Base-by-base conservation (phyloP, 2,888 invertebrate genomes). In the Sarcophaga subvicina region DNA sequence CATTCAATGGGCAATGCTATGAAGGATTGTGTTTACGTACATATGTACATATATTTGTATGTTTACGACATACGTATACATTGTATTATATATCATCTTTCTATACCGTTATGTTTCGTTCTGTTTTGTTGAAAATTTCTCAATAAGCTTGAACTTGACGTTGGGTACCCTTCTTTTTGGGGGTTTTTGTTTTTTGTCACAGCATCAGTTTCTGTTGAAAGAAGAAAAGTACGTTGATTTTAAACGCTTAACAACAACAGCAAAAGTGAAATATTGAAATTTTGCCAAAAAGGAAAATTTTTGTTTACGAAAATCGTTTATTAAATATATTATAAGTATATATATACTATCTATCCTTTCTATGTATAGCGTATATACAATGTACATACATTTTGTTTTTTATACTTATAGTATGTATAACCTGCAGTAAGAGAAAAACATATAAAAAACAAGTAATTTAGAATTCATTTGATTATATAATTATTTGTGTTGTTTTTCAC, bases 131-230 rank as follows among this genome's bases (percentile, higher is more conserved):
- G 37, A 37, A 37, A 27, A 27, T 27, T 73, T 80, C 49, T 67
- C 83, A 77, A 80, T 79, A 76, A 84, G 84, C 87, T 87, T 87
- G 87, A 87, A 84, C 87, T 87, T 87, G 84, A 79, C 70, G 84
- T 76, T 72, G 69, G 67, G 63, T 76, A 70, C 75, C 73, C 81
- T 71, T 37, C 10, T 59, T 11, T 10, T 64, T 25, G 17, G 27
- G 27, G 25, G 1, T 77, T 67, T 45, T 76, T 54, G 64, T 59
- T 59, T 69, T 79, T 70, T 63, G 25, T 54, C 49, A 70, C 47
- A 78, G 27, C 20, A 80, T 10, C 63, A 20, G 10, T 54, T 54
- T 54, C 14, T 54, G 14, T 54, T 67, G 12, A 37, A 60, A 47
- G 54, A 45, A 20, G 37, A 69, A 77, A 78, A 71, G 54, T 79